Base-by-base conservation (phyloP, 2,888 invertebrate species). In the Troides aeacus region DNA sequence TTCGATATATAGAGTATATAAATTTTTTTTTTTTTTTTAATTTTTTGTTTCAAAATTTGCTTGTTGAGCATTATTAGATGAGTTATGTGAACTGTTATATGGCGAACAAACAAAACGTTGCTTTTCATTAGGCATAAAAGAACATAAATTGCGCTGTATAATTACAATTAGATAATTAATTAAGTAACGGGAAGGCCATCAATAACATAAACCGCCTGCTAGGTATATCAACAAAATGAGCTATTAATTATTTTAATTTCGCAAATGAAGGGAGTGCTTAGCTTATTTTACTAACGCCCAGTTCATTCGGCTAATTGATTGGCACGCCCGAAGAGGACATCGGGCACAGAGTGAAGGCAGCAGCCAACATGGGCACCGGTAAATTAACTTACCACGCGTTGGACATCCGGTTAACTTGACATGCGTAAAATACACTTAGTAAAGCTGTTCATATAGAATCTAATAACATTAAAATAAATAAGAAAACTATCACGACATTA, bases 101-200 rank as follows among this genome's bases (percentile, higher is more conserved):
- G 53, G 56, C 39, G 59, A 60, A 64, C 18, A 62, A 64, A 68
- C 23, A 15, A 39, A 69, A 64, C 17, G 53, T 36, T 30, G 57
- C 57, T 57, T 64, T 69, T 57, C 56, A 69, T 69, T 69, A 65
- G 42, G 61, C 64, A 24, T 61, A 62, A 64, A 66, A 42, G 21
- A 59, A 50, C 62, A 50, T 65, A 59, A 70, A 70, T 66, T 66
- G 53, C 5, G 62, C 53, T 30, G 59, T 63, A 70, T 66, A 66
- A 70, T 59, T 66, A 70, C 66, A 70, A 66, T 66, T 69, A 70
- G 70, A 70, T 70, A 70, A 66, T 70, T 70, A 69, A 69, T 62
- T 42, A 64, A 68, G 53, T 68, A 66, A 61, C 62, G 65, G 42
- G 46, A 66, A 57, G 66, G 70, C 66, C 66, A 67, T 67, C 66